phyloP scores from a whole-genome alignment of 2,797 vertebrate genomes.

The Poecilia picta region DNA sequence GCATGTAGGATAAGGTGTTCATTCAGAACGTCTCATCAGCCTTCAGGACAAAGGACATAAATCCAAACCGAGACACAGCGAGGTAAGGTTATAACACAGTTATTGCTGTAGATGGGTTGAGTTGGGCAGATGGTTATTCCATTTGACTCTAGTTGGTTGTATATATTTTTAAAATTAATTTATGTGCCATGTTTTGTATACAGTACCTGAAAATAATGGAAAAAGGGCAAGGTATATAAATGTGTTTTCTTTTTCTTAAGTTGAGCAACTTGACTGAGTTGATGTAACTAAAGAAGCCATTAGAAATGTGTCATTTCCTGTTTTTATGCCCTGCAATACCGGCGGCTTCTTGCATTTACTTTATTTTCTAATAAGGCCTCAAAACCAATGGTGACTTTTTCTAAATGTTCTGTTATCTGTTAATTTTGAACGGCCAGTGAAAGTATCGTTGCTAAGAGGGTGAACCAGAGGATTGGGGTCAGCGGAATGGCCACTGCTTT shows the following conservation, averaged over 20 bases:
- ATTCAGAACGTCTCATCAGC: constrained; percentile 72
- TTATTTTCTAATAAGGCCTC: background rate
- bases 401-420: constrained; percentile 13
- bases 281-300: background rate
- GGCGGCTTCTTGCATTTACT: background rate
- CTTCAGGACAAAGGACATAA: constrained; percentile 57
- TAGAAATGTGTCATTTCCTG: background rate
- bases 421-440: constrained; percentile 54
- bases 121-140: constrained; percentile 6
- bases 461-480: constrained; percentile 82
- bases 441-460: constrained; percentile 70
- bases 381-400: background rate
- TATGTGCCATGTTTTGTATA: background rate
- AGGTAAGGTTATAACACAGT: constrained; percentile 60
- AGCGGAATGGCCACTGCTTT: constrained; percentile 81
- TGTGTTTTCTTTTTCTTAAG: background rate
- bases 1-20: constrained; percentile 72
- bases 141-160: background rate
- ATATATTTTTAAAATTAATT: background rate
- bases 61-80: constrained; percentile 40
- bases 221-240: background rate
- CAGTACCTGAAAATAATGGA: background rate
- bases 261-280: background rate
- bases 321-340: background rate
- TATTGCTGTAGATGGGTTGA: constrained; percentile 4